These are phyloP conservation scores for Cremastinae sp. DNA, from an alignment of 2,888 invertebrate species.

Conservation along the genomic window DNA sequence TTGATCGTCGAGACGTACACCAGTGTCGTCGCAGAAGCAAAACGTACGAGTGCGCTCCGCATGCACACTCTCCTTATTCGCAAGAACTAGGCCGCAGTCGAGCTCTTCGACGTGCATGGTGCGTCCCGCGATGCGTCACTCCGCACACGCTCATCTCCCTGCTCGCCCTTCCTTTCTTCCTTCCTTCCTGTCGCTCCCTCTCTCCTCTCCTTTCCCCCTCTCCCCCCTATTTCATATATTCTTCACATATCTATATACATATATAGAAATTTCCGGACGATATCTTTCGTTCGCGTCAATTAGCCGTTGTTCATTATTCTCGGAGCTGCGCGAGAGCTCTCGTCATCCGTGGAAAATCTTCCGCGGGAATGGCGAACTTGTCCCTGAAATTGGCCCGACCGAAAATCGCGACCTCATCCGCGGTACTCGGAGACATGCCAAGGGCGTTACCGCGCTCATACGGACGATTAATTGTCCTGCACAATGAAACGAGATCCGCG, in stretches of 20 bases:
- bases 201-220: too few species aligned
- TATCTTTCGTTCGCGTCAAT: slow-evolving; percentile 18
- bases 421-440: slow-evolving; percentile 40
- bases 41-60: slow-evolving; percentile 50
- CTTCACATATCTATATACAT: too few species aligned
- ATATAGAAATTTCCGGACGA: background rate
- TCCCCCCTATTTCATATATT: too few species aligned
- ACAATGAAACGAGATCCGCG: slow-evolving; percentile 12
- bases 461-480: slow-evolving; percentile 45
- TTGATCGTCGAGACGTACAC: slow-evolving; percentile 65
- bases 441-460: slow-evolving; percentile 51
- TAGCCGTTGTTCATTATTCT: slow-evolving; percentile 17
- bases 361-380: background rate
- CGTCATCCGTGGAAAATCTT: background rate
- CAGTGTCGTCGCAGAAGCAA: slow-evolving; percentile 31
- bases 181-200: background rate
- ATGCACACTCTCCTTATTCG: slow-evolving; percentile 59
- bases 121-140: slow-evolving; percentile 57
- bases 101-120: slow-evolving; percentile 59
- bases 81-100: slow-evolving; percentile 66
- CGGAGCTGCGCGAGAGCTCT: background rate
- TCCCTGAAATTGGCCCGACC: slow-evolving; percentile 27
- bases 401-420: slow-evolving; percentile 40
- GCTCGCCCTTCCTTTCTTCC: background rate
- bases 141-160: slow-evolving; percentile 18